Evolutionary conservation across 2,888 invertebrate species (phyloP), one percentile per base, ranked within the genome.

Genomic region (Crossocerus cetratus): DNA sequence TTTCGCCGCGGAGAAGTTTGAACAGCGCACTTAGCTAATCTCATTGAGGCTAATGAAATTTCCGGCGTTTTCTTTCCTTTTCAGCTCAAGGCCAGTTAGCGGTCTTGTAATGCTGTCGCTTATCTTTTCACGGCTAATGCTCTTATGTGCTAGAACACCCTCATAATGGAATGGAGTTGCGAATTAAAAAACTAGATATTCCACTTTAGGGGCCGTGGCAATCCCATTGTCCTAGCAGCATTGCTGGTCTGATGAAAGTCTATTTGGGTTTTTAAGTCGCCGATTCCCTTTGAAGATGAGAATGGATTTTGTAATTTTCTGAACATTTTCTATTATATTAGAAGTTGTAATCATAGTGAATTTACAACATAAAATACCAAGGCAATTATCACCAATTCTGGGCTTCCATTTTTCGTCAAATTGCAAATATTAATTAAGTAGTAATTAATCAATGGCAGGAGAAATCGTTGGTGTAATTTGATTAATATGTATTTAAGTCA

Each of bases 41-140:
- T 49, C 49, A 49, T 49, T 13, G 14, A n/a, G 49, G 49, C 49
- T 49, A 49, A 49, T 49, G 49, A 49, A 49, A 49, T 49, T 49
- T 49, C 49, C n/a, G 16, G n/a, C 49, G 49, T 49, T 49, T 49
- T 49, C 49, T 49, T 16, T 49, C n/a, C 49, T 14, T 49, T 14
- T 16, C 49, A 49, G 49, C 16, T 49, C n/a, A 14, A 13, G 49
- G 16, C 49, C 16, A 49, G n/a, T 49, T 49, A 16, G n/a, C 14
- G 16, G 49, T 49, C 49, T 16, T 14, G 49, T 49, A 49, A 49
- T 16, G 49, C 49, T 14, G 14, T 16, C 16, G 16, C n/a, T 49
- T 49, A 49, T 49, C 49, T 49, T 49, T 49, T 16, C 49, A 16
- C 16, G 16, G 49, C 14, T 49, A 49, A 49, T 49, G 16, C 49